Conservation (phyloP, 2,113 vertebrate species). For the Sinocyclocheilus maitianheensis region DNA sequence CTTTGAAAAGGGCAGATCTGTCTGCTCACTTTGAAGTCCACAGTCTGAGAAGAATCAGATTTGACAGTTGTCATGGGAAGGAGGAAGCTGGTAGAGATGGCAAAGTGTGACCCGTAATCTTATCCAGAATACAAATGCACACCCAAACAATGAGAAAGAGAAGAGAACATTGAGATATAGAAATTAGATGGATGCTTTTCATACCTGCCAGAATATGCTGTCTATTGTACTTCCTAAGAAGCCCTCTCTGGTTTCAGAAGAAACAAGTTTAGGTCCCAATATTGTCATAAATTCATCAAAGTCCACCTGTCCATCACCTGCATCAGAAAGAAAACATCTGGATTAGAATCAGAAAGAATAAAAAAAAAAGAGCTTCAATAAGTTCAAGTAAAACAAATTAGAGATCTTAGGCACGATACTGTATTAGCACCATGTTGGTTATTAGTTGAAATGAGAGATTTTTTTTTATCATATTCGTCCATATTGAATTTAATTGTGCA, state of each 20-base stretch:
- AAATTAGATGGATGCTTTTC: not conserved
- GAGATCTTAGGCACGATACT: not conserved
- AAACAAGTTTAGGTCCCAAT: conserved; percentile 94
- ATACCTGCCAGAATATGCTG: conserved; percentile 99
- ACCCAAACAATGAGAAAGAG: conserved; percentile 17
- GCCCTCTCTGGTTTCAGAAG: conserved; percentile 92
- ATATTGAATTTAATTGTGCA: not conserved
- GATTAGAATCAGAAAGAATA: not conserved
- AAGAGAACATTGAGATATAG: not conserved
- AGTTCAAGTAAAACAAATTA: not conserved
- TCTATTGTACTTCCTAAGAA: conserved; percentile 97
- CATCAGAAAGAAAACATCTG: conserved; percentile 53
- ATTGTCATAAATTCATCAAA: conserved; percentile 99
- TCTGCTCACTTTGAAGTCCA: conserved; percentile 24
- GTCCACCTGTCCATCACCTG: conserved; percentile 97
- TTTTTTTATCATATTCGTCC: not conserved
- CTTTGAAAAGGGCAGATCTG: conserved; percentile 23
- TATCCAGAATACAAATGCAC: conserved; percentile 43
- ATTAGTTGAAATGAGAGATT: not conserved
- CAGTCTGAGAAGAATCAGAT: conserved; percentile 41
- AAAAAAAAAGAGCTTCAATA: not conserved
- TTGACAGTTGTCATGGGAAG: not conserved
- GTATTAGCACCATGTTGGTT: not conserved
- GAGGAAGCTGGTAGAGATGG: conserved; percentile 24
- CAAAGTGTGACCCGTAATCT: conserved; percentile 40